phyloP scores from a whole-genome alignment of 2,797 vertebrate genomes.

The Gymnocypris eckloni region DNA sequence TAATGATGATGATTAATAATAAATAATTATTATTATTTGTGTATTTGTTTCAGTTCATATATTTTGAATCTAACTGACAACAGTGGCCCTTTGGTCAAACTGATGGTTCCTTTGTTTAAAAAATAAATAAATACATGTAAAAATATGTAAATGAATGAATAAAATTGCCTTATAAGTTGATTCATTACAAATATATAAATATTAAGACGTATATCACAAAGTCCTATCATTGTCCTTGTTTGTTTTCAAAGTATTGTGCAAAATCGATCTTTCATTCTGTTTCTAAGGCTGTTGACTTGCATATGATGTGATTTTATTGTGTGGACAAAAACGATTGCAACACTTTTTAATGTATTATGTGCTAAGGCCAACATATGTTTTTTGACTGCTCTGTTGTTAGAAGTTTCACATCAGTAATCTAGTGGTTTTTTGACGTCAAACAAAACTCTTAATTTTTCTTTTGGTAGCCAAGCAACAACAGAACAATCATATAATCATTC shows the following conservation, averaged over 20 bases:
- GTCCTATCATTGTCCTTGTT: background rate
- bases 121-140: background rate
- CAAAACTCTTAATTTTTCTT: background rate
- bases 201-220: background rate
- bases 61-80: background rate
- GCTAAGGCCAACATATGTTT: conserved; percentile 12
- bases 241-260: background rate
- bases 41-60: background rate
- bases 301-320: conserved; percentile 10
- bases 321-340: background rate
- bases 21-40: background rate
- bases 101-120: background rate
- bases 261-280: background rate
- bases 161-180: background rate
- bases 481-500: background rate
- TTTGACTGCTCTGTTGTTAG: background rate
- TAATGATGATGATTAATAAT: background rate
- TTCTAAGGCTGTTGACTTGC: background rate
- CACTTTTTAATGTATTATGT: background rate
- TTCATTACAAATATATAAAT: background rate
- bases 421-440: background rate
- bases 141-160: background rate
- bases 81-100: background rate
- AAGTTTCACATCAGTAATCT: conserved; percentile 7
- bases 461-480: conserved; percentile 10